Evolutionary conservation across 1,140 invertebrate species (phyloP), one percentile per base, ranked within the genome.

Genomic region (Papilio dardanus): DNA sequence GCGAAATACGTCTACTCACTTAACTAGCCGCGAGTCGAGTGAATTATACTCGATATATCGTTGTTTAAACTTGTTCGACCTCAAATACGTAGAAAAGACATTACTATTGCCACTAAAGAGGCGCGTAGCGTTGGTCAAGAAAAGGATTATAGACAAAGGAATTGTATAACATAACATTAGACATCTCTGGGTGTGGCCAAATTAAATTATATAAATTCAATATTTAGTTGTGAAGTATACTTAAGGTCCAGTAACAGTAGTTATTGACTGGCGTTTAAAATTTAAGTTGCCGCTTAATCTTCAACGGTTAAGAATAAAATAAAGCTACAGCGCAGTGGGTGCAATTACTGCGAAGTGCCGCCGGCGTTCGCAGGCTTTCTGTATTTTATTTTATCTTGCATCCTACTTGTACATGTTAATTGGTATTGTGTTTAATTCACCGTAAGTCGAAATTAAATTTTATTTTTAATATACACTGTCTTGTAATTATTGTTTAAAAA

Each of bases 221-320:
- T 37, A 1, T 37, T 6, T 19, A 46, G 4, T 46, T 46, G 7
- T 46, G 8, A 54, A 54, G 21, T 3, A 21, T 12, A 28, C 21
- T 37, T 14, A n/a, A n/a, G n/a, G 50, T 24, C 24, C 24, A 58
- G 28, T 62, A 28, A 62, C 24, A 14, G 3, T 16, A 28, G 54
- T 28, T 24, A 58, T 58, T 62, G 24, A 58, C 8, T 28, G 24
- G 24, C 12, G 10, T 62, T 28, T 62, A 28, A 50, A 50, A 50
- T 50, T 50, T 50, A 62, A n/a, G 21, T 12, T 28, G 24, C 24
- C 54, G 54, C 24, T 62, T 62, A 28, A 62, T 14, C 54, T 28
- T 54, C 21, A 28, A 62, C 54, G 54, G 46, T 50, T 50, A 28
- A 28, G 54, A 62, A 62, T 24, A 62, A 62, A 62, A 62, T 62